phyloP scores from a whole-genome alignment of 2,113 vertebrate genomes.

The Platycercus adscitus region DNA sequence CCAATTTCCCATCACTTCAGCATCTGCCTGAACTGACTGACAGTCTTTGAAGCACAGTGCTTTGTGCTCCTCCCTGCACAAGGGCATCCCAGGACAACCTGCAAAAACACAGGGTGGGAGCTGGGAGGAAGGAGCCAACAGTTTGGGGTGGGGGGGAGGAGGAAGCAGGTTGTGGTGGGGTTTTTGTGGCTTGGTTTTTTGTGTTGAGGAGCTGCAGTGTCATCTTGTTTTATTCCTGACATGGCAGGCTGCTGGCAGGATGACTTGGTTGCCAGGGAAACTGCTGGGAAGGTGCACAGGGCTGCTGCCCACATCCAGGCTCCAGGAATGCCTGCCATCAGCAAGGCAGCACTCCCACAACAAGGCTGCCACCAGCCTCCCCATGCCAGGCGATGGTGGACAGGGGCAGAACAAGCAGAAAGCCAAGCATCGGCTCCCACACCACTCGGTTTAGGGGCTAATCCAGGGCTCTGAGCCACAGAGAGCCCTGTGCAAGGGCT shows the following conservation, averaged over 20 bases:
- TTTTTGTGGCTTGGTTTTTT: not conserved
- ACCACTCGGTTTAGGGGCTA: accelerated
- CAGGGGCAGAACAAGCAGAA: not conserved
- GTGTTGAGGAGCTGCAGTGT: not conserved
- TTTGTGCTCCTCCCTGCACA: not conserved
- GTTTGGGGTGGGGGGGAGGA: no score
- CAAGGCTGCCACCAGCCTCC: not conserved
- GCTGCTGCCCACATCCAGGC: constrained; percentile 19
- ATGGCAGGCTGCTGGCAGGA: constrained; percentile 33
- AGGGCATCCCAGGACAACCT: not conserved
- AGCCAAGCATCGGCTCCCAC: not conserved
- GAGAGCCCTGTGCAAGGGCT: not conserved
- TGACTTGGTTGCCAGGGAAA: constrained; percentile 76
- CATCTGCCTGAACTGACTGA: not conserved
- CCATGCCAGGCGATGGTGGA: accelerated
- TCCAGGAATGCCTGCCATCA: not conserved
- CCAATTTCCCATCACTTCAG: not conserved
- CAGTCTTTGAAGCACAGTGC: not conserved
- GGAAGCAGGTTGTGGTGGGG: not conserved
- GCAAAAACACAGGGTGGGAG: not conserved
- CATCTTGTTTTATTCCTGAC: constrained; percentile 45
- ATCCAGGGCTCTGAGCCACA: not conserved
- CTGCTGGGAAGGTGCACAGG: constrained; percentile 1
- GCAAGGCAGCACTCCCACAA: not conserved
- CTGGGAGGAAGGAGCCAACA: no score